phyloP scores from a whole-genome alignment of 2,888 invertebrate species.

The Melanophora roralis region DNA sequence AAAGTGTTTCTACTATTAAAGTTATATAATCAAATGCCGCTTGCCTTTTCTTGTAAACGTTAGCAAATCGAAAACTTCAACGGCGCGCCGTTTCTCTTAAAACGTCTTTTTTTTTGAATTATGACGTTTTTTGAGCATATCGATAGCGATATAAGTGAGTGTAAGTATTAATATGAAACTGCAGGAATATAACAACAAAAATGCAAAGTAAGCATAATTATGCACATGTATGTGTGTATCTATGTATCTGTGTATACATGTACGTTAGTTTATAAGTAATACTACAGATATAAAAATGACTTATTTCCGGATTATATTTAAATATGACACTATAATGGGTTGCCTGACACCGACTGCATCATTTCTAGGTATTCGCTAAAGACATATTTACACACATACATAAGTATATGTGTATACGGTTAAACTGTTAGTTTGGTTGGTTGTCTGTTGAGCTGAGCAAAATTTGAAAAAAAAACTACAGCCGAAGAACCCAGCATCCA shows the following conservation, averaged over 20 bases:
- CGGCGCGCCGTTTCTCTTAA: no score
- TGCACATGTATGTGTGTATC: background rate
- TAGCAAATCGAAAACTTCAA: no score
- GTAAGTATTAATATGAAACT: conserved; percentile 5
- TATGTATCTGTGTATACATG: background rate
- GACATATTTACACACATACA: no score
- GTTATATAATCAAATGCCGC: no score
- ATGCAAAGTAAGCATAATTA: background rate
- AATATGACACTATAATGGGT: conserved; percentile 57
- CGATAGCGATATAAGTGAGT: conserved; percentile 1
- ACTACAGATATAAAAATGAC: conserved; percentile 55
- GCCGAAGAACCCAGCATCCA: conserved; percentile 27
- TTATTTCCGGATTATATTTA: conserved; percentile 62
- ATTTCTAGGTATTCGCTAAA: conserved; percentile 8
- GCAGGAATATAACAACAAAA: background rate
- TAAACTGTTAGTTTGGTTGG: background rate
- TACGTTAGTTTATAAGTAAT: conserved; percentile 29
- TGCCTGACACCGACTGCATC: conserved; percentile 26
- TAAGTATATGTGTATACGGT: background rate
- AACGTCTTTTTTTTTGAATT: no score
- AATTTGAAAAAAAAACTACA: background rate
- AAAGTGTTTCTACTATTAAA: no score
- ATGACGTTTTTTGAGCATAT: no score
- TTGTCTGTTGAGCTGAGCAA: background rate
- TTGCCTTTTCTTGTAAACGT: no score